These are phyloP conservation scores for Cryptotis parvus DNA, from an alignment of 2,113 vertebrate species.

Conservation along the genomic window DNA sequence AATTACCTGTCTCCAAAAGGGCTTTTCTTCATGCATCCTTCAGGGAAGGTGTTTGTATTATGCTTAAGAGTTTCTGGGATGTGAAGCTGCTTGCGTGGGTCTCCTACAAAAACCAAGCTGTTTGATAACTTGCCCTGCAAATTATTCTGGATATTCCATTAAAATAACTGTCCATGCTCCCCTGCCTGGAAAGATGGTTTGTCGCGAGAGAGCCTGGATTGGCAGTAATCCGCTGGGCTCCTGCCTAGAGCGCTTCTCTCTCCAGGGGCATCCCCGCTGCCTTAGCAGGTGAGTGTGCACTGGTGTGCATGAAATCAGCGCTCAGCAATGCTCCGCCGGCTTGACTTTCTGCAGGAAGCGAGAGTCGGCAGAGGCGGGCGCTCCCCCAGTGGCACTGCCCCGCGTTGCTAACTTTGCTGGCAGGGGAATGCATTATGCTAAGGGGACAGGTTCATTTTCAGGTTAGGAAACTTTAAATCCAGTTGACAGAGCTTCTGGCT, in stretches of 20 bases:
- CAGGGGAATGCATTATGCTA: background rate
- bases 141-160: background rate
- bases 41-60: background rate
- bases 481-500: constrained; percentile 50
- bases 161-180: constrained; percentile 17
- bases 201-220: background rate
- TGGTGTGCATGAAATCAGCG: background rate
- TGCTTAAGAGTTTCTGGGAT: background rate
- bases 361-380: background rate
- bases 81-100: background rate
- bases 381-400: background rate
- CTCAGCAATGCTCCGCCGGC: constrained; percentile 32
- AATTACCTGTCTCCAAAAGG: background rate
- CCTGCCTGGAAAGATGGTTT: background rate
- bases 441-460: constrained; percentile 25
- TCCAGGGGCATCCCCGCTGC: background rate
- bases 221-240: background rate
- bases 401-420: constrained; percentile 48
- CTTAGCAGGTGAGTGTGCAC: background rate
- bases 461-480: constrained; percentile 57
- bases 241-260: background rate
- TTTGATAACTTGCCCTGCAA: constrained; percentile 58
- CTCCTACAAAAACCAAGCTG: background rate
- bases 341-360: constrained; percentile 46
- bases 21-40: background rate